Evolutionary conservation across 2,113 vertebrate genomes (phyloP), one percentile per base, ranked within the genome.

Genomic region (Cololabis saira): DNA sequence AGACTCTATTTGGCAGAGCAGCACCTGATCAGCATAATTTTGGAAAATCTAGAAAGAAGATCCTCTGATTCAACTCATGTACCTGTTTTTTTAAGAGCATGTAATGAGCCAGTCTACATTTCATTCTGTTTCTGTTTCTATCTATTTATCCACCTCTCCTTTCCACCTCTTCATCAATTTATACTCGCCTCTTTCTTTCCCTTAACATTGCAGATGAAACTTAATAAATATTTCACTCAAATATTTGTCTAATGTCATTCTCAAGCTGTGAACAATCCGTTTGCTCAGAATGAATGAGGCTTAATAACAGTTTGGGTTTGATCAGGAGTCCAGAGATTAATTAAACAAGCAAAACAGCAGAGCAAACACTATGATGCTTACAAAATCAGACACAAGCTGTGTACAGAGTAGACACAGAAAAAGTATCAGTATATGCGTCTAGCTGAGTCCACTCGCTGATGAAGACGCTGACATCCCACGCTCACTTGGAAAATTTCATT

Each of bases 321-420:
- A 82, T 77, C 76, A 69, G n/a, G n/a, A n/a, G n/a, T n/a, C n/a
- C n/a, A 65, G 70, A 56, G 73, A 81, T 80, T 78, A 81, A 84
- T 80, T 83, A 65, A 64, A 52, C 54, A 48, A 45, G 44, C 24
- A 65, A 82, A 76, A 72, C 61, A 76, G 52, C 51, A 80, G 61
- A 68, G 57, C 67, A 76, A 76, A 86, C 67, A 69, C 64, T 49
- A 80, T 74, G 75, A 80, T 60, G 59, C 73, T 71, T 74, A 61
- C 54, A 67, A 73, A 80, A 76, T 87, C 71, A 76, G 64, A 58
- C 41, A 40, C 74, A 62, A 67, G 70, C 70, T 75, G 83, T 76
- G 71, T 67, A 66, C 52, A 69, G 70, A 68, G 66, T n/a, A n/a
- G n/a, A n/a, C n/a, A 67, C 47, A 21, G 45, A 70, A 80, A 67